Conservation (phyloP, 2,888 invertebrate genomes). For the Elgonia sp. region DNA sequence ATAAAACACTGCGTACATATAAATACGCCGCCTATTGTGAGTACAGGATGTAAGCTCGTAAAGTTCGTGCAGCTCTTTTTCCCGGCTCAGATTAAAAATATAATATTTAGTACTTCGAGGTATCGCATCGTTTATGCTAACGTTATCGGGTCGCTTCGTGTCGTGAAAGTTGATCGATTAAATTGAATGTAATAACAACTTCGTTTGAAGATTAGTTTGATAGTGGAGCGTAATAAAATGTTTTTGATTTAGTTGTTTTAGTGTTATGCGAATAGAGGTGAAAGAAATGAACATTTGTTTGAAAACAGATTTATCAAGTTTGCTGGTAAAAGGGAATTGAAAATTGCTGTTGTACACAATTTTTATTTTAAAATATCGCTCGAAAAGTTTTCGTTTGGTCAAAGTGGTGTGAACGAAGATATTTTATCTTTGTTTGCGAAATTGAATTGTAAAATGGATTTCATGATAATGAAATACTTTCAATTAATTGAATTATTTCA, state of each 20-base stretch:
- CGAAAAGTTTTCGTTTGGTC: too few relatives aligned
- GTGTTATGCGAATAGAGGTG: not conserved
- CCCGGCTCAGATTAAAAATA: conserved; percentile 54
- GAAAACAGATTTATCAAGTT: not conserved
- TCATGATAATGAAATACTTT: too few relatives aligned
- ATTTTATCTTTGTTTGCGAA: too few relatives aligned
- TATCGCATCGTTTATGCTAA: conserved; percentile 27
- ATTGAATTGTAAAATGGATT: too few relatives aligned
- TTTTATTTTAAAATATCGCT: not conserved
- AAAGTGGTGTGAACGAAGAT: too few relatives aligned
- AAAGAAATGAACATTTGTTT: not conserved
- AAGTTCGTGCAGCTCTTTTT: conserved; percentile 35
- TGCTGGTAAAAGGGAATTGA: not conserved
- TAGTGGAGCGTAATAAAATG: not conserved
- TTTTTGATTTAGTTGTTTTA: conserved; percentile 14
- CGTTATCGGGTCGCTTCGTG: conserved; percentile 18
- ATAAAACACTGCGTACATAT: conserved; percentile 49
- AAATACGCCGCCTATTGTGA: conserved; percentile 38
- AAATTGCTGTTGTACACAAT: conserved; percentile 1
- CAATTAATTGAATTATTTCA: not conserved
- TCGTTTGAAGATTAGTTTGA: not conserved
- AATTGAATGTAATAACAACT: conserved; percentile 33
- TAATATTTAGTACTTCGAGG: conserved; percentile 44
- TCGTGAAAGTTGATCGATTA: conserved; percentile 33
- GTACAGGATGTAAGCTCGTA: conserved; percentile 34